These are phyloP conservation scores for Furcula furcula DNA, from an alignment of 2,888 invertebrate species.

Conservation along the genomic window DNA sequence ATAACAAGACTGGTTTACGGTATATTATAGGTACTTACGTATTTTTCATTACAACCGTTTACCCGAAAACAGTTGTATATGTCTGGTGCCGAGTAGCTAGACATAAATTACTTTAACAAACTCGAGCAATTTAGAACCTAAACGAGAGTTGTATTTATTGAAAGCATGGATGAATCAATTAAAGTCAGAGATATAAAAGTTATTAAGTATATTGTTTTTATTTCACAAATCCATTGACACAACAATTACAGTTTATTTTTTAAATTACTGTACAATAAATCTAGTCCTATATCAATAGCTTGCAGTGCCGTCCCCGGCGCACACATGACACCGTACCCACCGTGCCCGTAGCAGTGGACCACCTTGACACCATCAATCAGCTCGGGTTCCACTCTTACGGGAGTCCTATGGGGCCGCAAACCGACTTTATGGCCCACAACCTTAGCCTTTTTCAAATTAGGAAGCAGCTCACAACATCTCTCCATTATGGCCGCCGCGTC, in stretches of 20 bases:
- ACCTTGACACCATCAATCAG: conserved; percentile 76
- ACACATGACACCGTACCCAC: conserved; percentile 95
- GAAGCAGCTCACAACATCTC: conserved; percentile 88
- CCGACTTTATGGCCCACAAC: conserved; percentile 87
- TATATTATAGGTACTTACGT: too few relatives aligned
- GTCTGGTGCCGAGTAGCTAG: too few relatives aligned
- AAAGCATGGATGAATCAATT: too few relatives aligned
- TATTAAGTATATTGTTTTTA: too few relatives aligned
- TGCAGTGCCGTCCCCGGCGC: conserved; percentile 93
- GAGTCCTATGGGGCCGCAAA: conserved; percentile 89
- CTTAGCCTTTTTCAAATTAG: conserved; percentile 83
- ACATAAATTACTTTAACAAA: too few relatives aligned
- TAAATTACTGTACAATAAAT: conserved; percentile 65
- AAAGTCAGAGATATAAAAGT: too few relatives aligned
- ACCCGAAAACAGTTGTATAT: too few relatives aligned
- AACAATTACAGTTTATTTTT: conserved; percentile 62
- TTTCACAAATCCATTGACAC: too few relatives aligned
- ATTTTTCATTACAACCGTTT: too few relatives aligned
- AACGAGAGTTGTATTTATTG: too few relatives aligned
- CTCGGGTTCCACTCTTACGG: conserved; percentile 88
- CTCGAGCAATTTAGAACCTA: too few relatives aligned
- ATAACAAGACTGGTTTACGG: too few relatives aligned
- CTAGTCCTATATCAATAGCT: conserved; percentile 86
- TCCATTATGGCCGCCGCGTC: conserved; percentile 90
- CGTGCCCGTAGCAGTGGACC: conserved; percentile 97